phyloP scores from a whole-genome alignment of 2,113 vertebrate species.

The Nipponia nippon region DNA sequence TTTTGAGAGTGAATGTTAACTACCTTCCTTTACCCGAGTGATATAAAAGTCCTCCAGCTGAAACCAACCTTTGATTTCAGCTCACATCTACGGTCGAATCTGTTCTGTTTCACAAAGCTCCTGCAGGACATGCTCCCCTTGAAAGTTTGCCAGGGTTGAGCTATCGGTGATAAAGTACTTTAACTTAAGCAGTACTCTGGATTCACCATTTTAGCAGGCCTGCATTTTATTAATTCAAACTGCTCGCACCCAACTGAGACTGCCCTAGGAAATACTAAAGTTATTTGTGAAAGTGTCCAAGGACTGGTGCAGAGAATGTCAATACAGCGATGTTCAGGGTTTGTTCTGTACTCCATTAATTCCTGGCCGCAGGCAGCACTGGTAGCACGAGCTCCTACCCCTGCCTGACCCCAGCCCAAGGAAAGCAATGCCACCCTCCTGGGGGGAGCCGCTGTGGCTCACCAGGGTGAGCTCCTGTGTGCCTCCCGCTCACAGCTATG shows the following conservation, averaged over 20 bases:
- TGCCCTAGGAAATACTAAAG: background rate
- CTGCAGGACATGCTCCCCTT: background rate
- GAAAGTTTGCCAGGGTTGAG: background rate
- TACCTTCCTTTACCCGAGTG: background rate
- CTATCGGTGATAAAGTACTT: background rate
- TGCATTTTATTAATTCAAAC: background rate
- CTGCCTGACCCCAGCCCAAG: background rate
- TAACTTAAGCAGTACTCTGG: background rate
- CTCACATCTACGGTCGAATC: background rate
- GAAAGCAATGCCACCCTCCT: background rate
- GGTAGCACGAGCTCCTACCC: background rate
- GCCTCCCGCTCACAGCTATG: background rate
- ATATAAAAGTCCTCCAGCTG: background rate
- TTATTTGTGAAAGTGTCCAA: background rate
- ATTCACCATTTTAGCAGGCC: background rate
- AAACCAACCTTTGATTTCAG: background rate
- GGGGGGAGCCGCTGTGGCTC: background rate
- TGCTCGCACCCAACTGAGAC: background rate
- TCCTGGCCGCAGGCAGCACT: background rate
- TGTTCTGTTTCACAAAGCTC: background rate
- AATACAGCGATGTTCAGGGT: background rate
- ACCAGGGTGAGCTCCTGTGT: background rate
- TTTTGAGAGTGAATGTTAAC: constrained; percentile 29
- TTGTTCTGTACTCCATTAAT: background rate
- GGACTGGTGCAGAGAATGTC: background rate